Conservation (phyloP, 2,888 invertebrate genomes). For the Blera fallax region DNA sequence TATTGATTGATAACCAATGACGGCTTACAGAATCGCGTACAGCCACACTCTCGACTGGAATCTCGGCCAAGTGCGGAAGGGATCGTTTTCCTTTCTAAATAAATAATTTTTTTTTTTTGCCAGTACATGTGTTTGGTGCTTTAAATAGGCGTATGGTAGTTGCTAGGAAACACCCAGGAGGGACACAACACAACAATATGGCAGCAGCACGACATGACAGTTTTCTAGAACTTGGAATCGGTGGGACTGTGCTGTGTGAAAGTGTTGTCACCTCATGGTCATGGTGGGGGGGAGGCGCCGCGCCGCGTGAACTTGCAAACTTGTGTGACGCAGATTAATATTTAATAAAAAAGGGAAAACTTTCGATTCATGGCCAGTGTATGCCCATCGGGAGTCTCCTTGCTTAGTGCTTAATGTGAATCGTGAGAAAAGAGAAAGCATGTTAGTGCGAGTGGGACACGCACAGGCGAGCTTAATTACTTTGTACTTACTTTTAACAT, state of each 20-base stretch:
- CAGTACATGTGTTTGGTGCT: constrained; percentile 22
- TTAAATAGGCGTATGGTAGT: constrained; percentile 43
- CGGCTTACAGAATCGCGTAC: not conserved
- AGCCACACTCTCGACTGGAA: constrained; percentile 33
- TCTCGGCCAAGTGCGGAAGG: constrained; percentile 54
- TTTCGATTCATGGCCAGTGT: constrained; percentile 21
- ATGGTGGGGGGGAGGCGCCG: not conserved
- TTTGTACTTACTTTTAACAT: not conserved
- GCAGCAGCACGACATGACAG: not conserved
- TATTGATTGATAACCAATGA: constrained; percentile 52
- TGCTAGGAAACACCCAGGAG: constrained; percentile 46
- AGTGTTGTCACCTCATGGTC: constrained; percentile 49
- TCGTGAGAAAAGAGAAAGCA: not conserved
- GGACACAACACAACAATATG: constrained; percentile 33
- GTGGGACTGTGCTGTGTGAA: constrained; percentile 3
- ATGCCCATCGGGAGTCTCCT: not conserved
- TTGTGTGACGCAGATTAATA: constrained; percentile 29
- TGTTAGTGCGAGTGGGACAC: constrained; percentile 6
- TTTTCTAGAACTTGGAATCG: not conserved
- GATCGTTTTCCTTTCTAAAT: constrained; percentile 18
- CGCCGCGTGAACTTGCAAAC: constrained; percentile 1
- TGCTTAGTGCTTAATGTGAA: constrained; percentile 17
- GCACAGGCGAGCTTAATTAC: constrained; percentile 17
- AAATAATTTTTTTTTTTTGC: constrained; percentile 17
- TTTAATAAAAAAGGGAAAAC: constrained; percentile 18